Evolutionary conservation across 2,888 invertebrate species (phyloP), one percentile per base, ranked within the genome.

Genomic region (Chaitophorus viminalis): DNA sequence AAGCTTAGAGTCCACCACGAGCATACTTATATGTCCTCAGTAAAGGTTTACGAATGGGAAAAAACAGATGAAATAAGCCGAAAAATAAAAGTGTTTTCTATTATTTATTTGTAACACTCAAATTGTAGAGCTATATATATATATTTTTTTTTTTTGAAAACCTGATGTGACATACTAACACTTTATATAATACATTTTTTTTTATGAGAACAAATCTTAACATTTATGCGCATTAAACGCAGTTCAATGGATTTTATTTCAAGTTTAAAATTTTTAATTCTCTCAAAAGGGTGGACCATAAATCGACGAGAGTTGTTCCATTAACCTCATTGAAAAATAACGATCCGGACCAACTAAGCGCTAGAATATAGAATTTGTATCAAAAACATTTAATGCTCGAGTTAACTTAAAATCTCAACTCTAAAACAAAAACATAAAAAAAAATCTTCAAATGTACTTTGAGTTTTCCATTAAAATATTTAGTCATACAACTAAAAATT

Each of bases 1-100:
- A 77, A 85, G 84, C 84, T 68, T 76, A 65, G 25, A 65, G 84
- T 25, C 8, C 29, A 76, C 65, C 18, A 21, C 18, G 74, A 60
- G 54, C 46, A 39, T 17, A 75, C 3, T 3, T 14, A 29, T 46
- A 46, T 31, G 81, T 18, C 9, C 68, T 46, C 21, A 9, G 29
- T 39, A 52, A 85, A 77, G 46, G 46, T 77, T 65, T n/a, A 68
- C 76, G 21, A 68, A 39, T 60, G 18, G 21, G 46, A 9, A 74
- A 39, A 33, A 29, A 72, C 1, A 25, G 21, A 78, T 46, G 25
- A 70, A 70, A 82, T 79, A 79, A 79, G n/a, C 65, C 18, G 29
- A 70, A 82, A 70, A 52, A 70, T 17, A 82, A 82, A 74, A 74
- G 18, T 39, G 52, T 70, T 33, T 36, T 36, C 72, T 52, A 39